phyloP scores from a whole-genome alignment of 2,113 vertebrate species.

The Serinus canaria region DNA sequence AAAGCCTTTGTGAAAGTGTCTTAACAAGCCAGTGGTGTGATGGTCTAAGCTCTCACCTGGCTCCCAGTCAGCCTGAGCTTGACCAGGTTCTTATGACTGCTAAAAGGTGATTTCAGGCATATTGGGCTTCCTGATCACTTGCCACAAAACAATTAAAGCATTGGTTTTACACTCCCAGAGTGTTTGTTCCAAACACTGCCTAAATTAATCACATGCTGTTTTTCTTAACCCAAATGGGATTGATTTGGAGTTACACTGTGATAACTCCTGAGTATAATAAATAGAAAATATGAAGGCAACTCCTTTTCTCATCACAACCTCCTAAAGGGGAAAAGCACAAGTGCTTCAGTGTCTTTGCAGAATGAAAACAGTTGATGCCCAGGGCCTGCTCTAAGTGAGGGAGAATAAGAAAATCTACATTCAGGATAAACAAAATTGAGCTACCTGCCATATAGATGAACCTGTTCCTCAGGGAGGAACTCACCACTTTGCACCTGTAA shows the following conservation, averaged over 20 bases:
- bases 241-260: background rate
- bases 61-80: background rate
- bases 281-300: background rate
- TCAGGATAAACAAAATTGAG: background rate
- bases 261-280: background rate
- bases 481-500: background rate
- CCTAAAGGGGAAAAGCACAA: background rate
- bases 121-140: background rate
- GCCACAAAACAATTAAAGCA: background rate
- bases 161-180: background rate
- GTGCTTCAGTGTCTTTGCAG: background rate
- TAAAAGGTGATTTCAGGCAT: background rate
- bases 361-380: background rate
- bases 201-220: background rate
- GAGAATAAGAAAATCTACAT: background rate
- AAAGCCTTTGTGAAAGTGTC: constrained; percentile 13
- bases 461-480: background rate
- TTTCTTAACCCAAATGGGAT: background rate
- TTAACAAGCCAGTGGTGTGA: background rate
- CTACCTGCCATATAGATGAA: background rate
- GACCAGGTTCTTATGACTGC: background rate
- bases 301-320: background rate
- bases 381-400: background rate
- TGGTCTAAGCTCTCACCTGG: background rate
- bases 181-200: background rate